phyloP scores from a whole-genome alignment of 2,113 vertebrate genomes.

The Phaethon lepturus region DNA sequence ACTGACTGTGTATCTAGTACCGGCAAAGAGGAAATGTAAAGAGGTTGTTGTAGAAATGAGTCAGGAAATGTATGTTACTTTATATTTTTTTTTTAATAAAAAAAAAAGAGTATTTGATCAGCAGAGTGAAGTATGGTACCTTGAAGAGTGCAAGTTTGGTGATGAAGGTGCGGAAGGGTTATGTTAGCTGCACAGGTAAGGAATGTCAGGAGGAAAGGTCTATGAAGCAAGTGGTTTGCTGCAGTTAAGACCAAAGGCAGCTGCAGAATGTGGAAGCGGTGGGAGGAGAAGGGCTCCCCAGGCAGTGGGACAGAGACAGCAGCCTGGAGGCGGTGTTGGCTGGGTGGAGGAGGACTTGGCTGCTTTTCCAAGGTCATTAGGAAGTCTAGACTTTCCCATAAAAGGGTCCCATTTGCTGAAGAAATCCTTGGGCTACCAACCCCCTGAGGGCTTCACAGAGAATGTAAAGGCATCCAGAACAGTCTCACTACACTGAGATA shows the following conservation, averaged over 20 bases:
- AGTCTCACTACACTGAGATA: neutral
- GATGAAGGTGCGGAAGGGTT: neutral
- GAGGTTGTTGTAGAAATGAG: neutral
- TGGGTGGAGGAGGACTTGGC: constrained; percentile 31
- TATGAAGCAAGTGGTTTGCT: neutral
- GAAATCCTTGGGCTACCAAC: constrained; percentile 37
- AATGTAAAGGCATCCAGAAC: neutral
- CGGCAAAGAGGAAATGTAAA: neutral
- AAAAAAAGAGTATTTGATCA: neutral
- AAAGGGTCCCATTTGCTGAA: constrained; percentile 26
- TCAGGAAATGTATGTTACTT: neutral
- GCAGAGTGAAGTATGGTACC: neutral
- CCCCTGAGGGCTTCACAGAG: neutral
- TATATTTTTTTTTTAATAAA: neutral
- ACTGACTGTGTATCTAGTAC: neutral
- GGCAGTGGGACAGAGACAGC: constrained; percentile 28
- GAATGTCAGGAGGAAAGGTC: neutral
- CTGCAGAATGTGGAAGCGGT: neutral
- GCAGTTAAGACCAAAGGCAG: neutral
- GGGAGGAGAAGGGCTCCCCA: constrained; percentile 3
- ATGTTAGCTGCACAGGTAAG: neutral
- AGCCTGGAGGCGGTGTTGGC: constrained; percentile 1
- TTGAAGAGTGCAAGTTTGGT: neutral
- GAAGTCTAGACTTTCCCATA: constrained; percentile 59
- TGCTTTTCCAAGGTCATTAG: constrained; percentile 47